Base-by-base conservation (phyloP, 2,113 vertebrate genomes). In the Cyanistes caeruleus region DNA sequence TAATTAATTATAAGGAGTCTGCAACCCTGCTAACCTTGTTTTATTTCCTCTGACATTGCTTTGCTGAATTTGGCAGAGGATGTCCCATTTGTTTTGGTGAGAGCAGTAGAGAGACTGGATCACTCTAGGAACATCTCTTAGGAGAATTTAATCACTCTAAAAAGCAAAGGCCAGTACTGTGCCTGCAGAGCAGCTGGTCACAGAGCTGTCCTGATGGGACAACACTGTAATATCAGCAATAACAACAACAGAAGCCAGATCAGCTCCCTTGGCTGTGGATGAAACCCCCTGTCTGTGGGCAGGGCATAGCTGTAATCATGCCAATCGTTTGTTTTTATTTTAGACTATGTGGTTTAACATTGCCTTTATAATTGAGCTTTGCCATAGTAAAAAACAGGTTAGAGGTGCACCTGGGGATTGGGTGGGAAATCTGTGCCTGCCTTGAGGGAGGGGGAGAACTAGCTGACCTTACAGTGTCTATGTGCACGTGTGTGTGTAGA, bases 401-500 rank as follows among this genome's bases (percentile, higher is more conserved):
- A 14, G 64, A 70, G 51, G 22, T 17, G 41, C 10, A 33, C 20
- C 15, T 16, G 12, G 33, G 48, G 81, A 16, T 17, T 39, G 15
- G 58, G 27, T 53, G 69, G n/a, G 24, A 30, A 41, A 80, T 25
- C 52, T 4, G 9, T 6, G 24, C 19, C 69, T 75, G 56, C n/a
- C 52, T 16, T 24, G 62, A 49, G 70, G 35, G 7, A 84, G 33
- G 9, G 10, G 23, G 35, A 31, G 52, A 20, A 49, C 60, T 2
- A 67, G 21, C 60, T 79, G 49, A n/a, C 41, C 62, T 59, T 39
- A 35, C 35, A 25, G 11, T 5, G 5, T 23, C 5, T 53, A 0
- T 53, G 5, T 59, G 9, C 18, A 8, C 10, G 1, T 37, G 0
- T 55, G 3, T 19, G 1, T 44, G 2, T 39, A 3, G 28, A 5